Conservation (phyloP, 2,113 vertebrate genomes). For the Tauraco erythrolophus region DNA sequence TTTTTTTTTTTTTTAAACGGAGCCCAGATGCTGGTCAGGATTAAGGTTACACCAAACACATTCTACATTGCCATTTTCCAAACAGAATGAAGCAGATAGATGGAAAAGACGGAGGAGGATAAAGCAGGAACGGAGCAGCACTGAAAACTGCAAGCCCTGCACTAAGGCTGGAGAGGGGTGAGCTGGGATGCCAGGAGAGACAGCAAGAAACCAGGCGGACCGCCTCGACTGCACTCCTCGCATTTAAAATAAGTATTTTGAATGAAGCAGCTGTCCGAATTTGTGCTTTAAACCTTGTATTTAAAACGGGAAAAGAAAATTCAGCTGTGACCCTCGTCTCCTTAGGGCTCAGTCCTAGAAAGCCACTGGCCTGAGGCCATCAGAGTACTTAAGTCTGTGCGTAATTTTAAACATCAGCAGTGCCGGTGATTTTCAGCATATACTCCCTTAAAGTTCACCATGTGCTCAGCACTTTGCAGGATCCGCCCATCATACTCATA, state of each 20-base stretch:
- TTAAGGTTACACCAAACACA: constrained; percentile 78
- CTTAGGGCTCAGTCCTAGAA: not conserved
- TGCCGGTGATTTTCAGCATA: not conserved
- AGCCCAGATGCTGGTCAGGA: constrained; percentile 73
- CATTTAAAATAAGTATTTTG: not conserved
- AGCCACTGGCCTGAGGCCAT: constrained; percentile 30
- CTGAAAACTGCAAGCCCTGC: constrained; percentile 48
- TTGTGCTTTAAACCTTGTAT: not conserved
- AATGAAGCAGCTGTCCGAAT: constrained; percentile 17
- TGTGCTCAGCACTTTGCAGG: constrained; percentile 50
- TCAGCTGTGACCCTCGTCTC: not conserved
- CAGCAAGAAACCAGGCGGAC: not conserved
- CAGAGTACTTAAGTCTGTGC: not conserved
- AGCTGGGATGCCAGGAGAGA: constrained; percentile 12
- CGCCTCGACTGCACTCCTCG: not conserved
- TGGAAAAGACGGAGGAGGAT: constrained; percentile 72
- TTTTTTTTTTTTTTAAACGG: constrained; percentile 27
- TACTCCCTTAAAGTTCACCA: constrained; percentile 60
- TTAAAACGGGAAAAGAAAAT: not conserved
- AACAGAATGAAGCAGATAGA: constrained; percentile 74
- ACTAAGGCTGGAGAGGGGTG: not conserved
- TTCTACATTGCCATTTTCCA: constrained; percentile 76
- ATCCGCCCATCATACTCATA: not conserved
- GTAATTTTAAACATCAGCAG: constrained; percentile 47
- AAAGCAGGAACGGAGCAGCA: constrained; percentile 50